Evolutionary conservation across 2,888 invertebrate genomes (phyloP).

Genomic region (Hylaea fasciaria): DNA sequence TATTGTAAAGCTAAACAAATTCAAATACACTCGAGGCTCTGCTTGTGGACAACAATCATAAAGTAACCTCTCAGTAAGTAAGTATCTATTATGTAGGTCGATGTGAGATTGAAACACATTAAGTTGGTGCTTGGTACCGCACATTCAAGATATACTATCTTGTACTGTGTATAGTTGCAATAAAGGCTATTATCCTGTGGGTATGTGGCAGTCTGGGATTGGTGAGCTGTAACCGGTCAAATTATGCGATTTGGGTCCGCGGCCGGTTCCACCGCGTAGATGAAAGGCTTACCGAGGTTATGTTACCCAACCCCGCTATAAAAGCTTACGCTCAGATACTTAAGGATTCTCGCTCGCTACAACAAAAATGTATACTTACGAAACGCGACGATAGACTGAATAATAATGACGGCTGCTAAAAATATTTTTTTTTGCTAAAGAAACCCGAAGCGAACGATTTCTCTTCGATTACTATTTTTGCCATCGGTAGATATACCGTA

Average conservation of each 20-base stretch:
- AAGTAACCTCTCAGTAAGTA: no score
- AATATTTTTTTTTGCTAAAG: constrained; percentile 3
- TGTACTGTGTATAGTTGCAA: constrained; percentile 24
- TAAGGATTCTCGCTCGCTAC: constrained; percentile 48
- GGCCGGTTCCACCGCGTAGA: constrained; percentile 50
- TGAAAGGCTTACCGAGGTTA: constrained; percentile 64
- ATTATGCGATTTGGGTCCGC: constrained; percentile 58
- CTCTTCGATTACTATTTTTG: background rate
- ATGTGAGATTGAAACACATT: constrained; percentile 38
- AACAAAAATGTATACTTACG: constrained; percentile 41
- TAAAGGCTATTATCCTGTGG: constrained; percentile 36
- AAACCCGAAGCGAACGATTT: constrained; percentile 1
- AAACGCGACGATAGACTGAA: constrained; percentile 14
- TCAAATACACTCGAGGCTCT: constrained; percentile 15
- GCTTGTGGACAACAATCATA: constrained; percentile 38
- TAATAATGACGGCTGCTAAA: constrained; percentile 7
- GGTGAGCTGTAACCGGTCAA: constrained; percentile 48
- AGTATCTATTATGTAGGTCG: constrained; percentile 36
- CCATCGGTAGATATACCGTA: background rate
- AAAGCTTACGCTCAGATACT: constrained; percentile 53
- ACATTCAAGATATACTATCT: constrained; percentile 15
- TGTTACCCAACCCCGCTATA: constrained; percentile 52
- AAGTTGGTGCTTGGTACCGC: constrained; percentile 18
- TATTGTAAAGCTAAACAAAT: constrained; percentile 20
- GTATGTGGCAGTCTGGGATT: constrained; percentile 23